Base-by-base conservation (phyloP, 92 coral and sea anemone genomes). In the Bergia sp. region DNA sequence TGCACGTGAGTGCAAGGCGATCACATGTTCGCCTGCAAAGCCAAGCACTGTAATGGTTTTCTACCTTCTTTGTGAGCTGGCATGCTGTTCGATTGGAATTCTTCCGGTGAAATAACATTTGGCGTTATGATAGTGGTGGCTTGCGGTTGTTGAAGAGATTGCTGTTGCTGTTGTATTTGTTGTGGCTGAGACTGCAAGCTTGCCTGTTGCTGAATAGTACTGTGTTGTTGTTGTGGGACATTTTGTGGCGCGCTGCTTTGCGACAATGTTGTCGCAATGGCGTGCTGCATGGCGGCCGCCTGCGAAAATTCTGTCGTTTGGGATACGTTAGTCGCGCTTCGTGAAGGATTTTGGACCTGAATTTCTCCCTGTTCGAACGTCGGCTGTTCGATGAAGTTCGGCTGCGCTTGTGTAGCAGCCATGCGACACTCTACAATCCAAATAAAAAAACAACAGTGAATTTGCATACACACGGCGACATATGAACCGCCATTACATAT, bases 341-440 rank as follows among this genome's bases (percentile, higher is more conserved):
- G 92, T 72, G 94, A 73, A 3, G 91, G 77, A 49, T 90, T 90
- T 77, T 93, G 95, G 64, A 89, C 90, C 84, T 90, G 92, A 75
- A 91, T 92, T 10, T 93, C 98, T 61, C 92, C 91, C 80, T 92
- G 92, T 57, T 92, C 94, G 76, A 85, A 92, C 36, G 90, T 87
- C 76, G 82, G 94, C 47, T 90, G 92, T 41, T 94, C 72, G 85
- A 93, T 93, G 85, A 90, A 93, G 82, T 83, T 94, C 91, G 78
- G 94, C 85, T 93, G 98, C 45, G 96, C 95, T 50, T 92, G 94
- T 82, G 98, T 88, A 49, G 98, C 92, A 81, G 98, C 98, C 98
- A 95, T 95, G 49, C 82, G 93, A 90, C 92, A 93, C 91, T 93
- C 98, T 95, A 86, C 29, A 89, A 89, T 77, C 67, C 88, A 93